Base-by-base conservation (phyloP, 35 echinoderm and acorn worm species). In the Chiridota heheva region DNA sequence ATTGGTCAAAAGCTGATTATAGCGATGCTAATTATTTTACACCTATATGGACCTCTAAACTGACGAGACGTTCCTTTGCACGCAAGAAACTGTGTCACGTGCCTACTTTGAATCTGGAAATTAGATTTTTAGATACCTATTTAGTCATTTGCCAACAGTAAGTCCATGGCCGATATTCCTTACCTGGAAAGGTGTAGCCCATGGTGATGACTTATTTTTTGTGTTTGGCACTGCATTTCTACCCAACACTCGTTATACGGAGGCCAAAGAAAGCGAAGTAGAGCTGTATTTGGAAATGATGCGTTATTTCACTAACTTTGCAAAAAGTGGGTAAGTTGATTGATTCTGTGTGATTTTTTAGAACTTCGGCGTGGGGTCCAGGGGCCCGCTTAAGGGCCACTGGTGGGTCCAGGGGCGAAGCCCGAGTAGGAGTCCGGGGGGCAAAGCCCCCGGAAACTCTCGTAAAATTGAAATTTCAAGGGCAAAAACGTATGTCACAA, bases 261-360 rank as follows among this genome's bases (percentile, higher is more conserved):
- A 60, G 8, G 35, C 35, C 3, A 13, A 32, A 37, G 63, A 56
- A n/a, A 46, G 39, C 13, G 87, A 90, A 26, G 46, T 44, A 17
- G 70, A 83, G 27, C 22, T 90, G 1, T 90, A 79, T 1, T 6
- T 83, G 4, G 55, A 70, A 3, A 58, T 90, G 3, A 90, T 90
- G 87, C 75, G 34, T 25, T 90, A 90, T 30, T 90, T 80, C 63
- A 83, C 78, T 20, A 90, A 90, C 51, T 90, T 83, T 75, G 87
- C 87, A 15, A 90, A 90, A 22, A 76, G 66, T 22, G 87, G 87
- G 87, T 90, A 90, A 83, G 56, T 67, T 20, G 39, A 18, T 25
- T 35, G n/a, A n/a, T n/a, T n/a, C n/a, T n/a, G n/a, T n/a, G n/a
- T n/a, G n/a, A n/a, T n/a, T n/a, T n/a, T n/a, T n/a, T n/a, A n/a